phyloP scores from a whole-genome alignment of 2,113 vertebrate species.

The Casuarius casuarius region DNA sequence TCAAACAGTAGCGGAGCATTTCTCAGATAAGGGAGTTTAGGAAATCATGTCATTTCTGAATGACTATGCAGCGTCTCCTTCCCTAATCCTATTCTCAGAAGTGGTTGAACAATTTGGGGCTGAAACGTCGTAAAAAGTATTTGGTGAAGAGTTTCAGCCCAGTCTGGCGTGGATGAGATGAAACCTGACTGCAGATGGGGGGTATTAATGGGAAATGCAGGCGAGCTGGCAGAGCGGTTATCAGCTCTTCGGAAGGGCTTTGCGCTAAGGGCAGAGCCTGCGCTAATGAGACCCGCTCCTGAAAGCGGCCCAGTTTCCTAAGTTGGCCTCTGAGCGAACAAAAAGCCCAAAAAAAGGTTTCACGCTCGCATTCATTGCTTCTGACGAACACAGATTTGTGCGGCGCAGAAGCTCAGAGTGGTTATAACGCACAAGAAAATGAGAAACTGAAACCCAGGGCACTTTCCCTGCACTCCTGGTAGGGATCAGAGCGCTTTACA shows the following conservation, averaged over 20 bases:
- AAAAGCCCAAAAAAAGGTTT: not conserved
- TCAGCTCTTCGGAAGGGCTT: not conserved
- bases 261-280: not conserved
- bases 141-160: not conserved
- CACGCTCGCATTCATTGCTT: fast-evolving
- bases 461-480: not conserved
- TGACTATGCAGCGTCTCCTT: not conserved
- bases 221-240: not conserved
- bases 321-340: not conserved
- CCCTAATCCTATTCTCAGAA: not conserved
- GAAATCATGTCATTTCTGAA: not conserved
- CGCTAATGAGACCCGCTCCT: fast-evolving
- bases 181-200: not conserved
- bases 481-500: not conserved
- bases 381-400: not conserved
- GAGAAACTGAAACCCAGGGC: not conserved
- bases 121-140: not conserved
- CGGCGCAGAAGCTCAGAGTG: not conserved
- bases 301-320: fast-evolving
- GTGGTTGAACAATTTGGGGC: not conserved
- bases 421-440: not conserved
- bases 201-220: not conserved
- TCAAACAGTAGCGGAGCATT: not conserved
- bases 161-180: not conserved
- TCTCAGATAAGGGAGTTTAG: not conserved